Evolutionary conservation across 2,113 vertebrate genomes (phyloP), one percentile per base, ranked within the genome.

Genomic region (Microcebus tavaratra): DNA sequence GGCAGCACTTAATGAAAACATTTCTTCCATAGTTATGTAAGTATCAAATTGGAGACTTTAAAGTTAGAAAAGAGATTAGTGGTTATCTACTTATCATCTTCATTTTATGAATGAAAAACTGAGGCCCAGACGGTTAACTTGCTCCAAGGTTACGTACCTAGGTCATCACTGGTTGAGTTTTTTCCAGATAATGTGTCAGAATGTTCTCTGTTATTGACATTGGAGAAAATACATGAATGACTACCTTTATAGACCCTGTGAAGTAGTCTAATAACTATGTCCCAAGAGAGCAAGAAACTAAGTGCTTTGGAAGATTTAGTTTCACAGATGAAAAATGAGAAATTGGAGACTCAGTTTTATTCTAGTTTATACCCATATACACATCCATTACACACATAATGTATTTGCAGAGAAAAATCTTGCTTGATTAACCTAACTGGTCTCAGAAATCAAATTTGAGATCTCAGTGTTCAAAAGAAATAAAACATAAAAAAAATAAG

Each of bases 341-440:
- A 96, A 92, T 63, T 55, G 79, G 68, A 87, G 57, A 83, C 59
- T 95, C 80, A 50, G 23, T 88, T 97, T 95, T 96, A 70, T 96
- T 96, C 68, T 20, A 42, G 42, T 15, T 48, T 90, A 7, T 76
- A 67, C 42, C 42, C 57, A 57, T 10, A 57, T 10, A 39, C 14
- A 34, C 42, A 70, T 68, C 75, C n/a, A 75, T 39, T 90, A 50
- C 21, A 73, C 23, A 55, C 39, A 20, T 63, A 73, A 21, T 39
- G 14, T 85, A 86, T 96, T 92, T 97, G 21, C 8, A 92, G 63
- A 76, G 65, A 65, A 86, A 96, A 96, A 72, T 73, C 42, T 90
- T 93, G 68, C 87, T 87, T 96, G 88, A 97, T 97, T 92, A 95
- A 91, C 73, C 85, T 76, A 97, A 95, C 48, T 95, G 61, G 96